Base-by-base conservation (phyloP, 2,797 vertebrate genomes). In the Petrocephalus schoutedeni region DNA sequence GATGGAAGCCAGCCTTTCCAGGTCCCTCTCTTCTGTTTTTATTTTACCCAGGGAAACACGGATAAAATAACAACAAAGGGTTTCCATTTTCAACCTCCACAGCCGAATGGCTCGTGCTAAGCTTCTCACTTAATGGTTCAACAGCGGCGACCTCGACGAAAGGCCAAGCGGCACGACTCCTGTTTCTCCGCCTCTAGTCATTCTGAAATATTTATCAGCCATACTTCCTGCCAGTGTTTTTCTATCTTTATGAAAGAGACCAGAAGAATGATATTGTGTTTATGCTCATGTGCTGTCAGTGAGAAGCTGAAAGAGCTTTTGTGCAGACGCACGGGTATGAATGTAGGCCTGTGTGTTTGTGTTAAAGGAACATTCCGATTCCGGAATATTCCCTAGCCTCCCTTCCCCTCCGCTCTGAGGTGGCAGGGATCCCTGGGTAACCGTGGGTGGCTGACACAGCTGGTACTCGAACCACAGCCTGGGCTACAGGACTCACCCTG, bases 151-250 rank as follows among this genome's bases (percentile, higher is more conserved):
- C 71, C 71, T 41, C 41, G 36, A 41, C 71, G 16, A 51, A 49
- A 21, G 14, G 36, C 41, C 16, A n/a, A 45, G 23, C 28, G 19
- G 71, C 71, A 36, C 14, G 36, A 41, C 28, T 74, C 4, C 54
- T 57, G 28, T 85, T 58, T 45, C 77, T 53, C 45, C 19, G n/a
- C 41, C 19, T 83, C 41, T 19, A 85, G 28, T 49, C 77, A 83
- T 83, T 83, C 77, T 83, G 41, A 83, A 49, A 45, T n/a, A 85
- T 58, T 57, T 57, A 85, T 32, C 28, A 21, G 32, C 53, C 21
- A 16, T 36, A 32, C 54, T 58, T 85, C 84, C 53, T 36, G 84
- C 53, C 84, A 58, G 54, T 85, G 53, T 85, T 85, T 85, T 85
- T 54, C 28, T 74, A 45, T 74, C 36, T 36, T 45, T 45, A 74